Base-by-base conservation (phyloP, 2,888 invertebrate genomes). In the Tridacna crocea region DNA sequence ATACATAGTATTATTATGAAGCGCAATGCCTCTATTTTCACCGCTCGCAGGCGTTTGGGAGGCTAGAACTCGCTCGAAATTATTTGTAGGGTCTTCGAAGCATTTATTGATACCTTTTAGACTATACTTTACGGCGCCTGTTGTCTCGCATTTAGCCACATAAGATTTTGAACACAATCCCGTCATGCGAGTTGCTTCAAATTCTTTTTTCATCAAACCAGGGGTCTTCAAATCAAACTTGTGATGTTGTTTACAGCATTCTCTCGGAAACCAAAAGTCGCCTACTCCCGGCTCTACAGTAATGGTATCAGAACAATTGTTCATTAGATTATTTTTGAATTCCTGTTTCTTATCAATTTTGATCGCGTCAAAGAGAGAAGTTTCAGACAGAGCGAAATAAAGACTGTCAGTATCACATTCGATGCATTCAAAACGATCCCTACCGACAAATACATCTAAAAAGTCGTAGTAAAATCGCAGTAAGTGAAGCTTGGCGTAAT, bases 401-500 rank as follows among this genome's bases (percentile, higher is more conserved):
- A 36, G 36, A 36, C 36, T 36, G 36, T 36, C 36, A 8, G 36
- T 36, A 36, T 36, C 36, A 36, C 36, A 36, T 36, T 36, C 36
- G 8, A 36, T 36, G 36, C 36, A 36, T 36, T 36, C 36, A 36
- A 36, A 36, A 36, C 36, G 22, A 12, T 47, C n/a, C 27, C 85
- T 61, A 10, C 78, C 78, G 10, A 89, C 48, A 60, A 46, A 83
- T 51, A 65, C 78, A n/a, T 83, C 79, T 63, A 86, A n/a, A 47
- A 78, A 85, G 63, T 87, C 85, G 61, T 79, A 87, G 48, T 84
- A 79, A 72, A 87, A 88, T 58, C 75, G 55, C 0, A 87, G 75
- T 77, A 87, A 82, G 24, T 77, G 79, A 55, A 88, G 63, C 77
- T 87, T 90, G 0, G 88, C 89, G 24, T 88, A 85, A 48, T 88